These are phyloP conservation scores for Volucella inflata DNA, from an alignment of 2,888 invertebrate genomes.

Conservation along the genomic window DNA sequence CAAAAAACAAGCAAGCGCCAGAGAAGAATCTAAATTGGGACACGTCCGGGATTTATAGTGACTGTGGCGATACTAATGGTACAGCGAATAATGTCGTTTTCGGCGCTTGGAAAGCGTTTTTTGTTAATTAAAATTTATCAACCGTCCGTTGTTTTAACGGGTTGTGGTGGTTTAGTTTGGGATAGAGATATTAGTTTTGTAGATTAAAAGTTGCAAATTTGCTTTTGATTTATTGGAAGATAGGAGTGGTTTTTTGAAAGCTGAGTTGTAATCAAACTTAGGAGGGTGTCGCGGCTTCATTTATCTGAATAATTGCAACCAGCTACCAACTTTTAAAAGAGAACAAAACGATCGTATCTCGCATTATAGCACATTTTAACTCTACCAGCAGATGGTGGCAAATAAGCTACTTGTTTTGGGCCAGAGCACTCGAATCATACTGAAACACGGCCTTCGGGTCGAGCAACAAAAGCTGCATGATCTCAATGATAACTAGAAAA, in stretches of 20 bases:
- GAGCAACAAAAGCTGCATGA: too few species aligned
- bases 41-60: constrained; percentile 67
- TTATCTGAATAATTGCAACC: too few species aligned
- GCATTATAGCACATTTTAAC: too few species aligned
- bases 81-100: constrained; percentile 8
- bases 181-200: constrained; percentile 30
- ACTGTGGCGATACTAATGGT: constrained; percentile 4
- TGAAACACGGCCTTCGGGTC: too few species aligned
- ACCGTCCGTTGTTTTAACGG: constrained; percentile 22
- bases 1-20: constrained; percentile 45
- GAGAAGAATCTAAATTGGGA: constrained; percentile 63
- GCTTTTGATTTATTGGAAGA: constrained; percentile 42
- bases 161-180: not conserved
- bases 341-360: too few species aligned
- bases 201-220: constrained; percentile 51
- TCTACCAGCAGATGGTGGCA: too few species aligned
- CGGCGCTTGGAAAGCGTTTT: constrained; percentile 45
- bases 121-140: constrained; percentile 61
- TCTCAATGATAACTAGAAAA: too few species aligned
- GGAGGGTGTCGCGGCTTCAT: too few species aligned
- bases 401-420: too few species aligned
- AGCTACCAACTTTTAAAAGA: too few species aligned
- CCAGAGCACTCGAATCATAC: too few species aligned
- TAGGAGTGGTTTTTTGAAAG: constrained; percentile 24
- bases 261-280: too few species aligned